phyloP scores from a whole-genome alignment of 2,113 vertebrate genomes.

The Myotis davidii region DNA sequence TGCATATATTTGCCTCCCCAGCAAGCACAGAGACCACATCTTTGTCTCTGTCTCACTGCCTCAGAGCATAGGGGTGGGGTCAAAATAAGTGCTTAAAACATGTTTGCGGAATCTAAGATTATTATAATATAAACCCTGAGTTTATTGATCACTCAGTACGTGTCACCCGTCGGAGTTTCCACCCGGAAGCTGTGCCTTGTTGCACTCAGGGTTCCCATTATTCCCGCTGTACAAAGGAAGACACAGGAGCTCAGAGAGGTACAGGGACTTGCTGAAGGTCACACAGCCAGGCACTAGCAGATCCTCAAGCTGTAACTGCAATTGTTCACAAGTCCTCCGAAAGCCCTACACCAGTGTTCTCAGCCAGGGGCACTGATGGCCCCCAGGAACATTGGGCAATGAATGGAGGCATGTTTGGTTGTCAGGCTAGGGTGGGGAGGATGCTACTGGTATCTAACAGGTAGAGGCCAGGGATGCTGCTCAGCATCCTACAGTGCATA shows the following conservation, averaged over 20 bases:
- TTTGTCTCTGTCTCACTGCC: not conserved
- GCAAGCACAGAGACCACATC: not conserved
- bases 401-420: not conserved
- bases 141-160: not conserved
- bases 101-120: not conserved
- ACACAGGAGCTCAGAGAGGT: not conserved
- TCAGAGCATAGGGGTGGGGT: not conserved
- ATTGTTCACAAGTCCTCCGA: not conserved
- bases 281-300: not conserved
- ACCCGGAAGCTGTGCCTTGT: not conserved
- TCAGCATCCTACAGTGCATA: not conserved
- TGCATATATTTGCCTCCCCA: not conserved
- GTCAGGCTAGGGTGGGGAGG: too few relatives aligned
- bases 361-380: not conserved
- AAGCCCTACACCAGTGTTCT: not conserved
- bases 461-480: not conserved
- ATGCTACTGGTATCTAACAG: not conserved
- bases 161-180: not conserved
- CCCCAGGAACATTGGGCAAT: not conserved
- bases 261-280: not conserved
- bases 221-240: not conserved
- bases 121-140: not conserved
- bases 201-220: not conserved
- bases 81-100: not conserved
- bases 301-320: not conserved